Conservation (phyloP, 2,797 vertebrate species). For the Myotis pilosus region DNA sequence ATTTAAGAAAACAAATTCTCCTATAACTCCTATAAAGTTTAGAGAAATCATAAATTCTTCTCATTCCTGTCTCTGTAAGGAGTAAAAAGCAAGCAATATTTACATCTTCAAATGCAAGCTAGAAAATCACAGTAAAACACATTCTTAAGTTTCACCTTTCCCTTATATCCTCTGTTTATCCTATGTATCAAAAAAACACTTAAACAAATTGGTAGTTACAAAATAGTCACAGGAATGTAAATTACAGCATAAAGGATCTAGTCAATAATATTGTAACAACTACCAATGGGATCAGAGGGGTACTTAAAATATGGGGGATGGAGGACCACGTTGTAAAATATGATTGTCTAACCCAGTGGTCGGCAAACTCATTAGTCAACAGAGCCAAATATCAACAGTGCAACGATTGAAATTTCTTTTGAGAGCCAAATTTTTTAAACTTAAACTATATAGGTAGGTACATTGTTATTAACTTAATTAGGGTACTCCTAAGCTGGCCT, state of each 20-base stretch:
- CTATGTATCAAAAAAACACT: neutral
- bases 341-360: neutral
- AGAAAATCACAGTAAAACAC: neutral
- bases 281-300: neutral
- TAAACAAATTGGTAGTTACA: neutral
- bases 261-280: neutral
- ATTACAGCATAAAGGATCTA: neutral
- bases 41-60: neutral
- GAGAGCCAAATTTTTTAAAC: no score
- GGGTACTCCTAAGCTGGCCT: no score
- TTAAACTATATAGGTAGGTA: no score
- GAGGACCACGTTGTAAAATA: neutral
- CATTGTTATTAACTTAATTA: no score
- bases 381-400: no score
- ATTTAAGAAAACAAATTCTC: slow-evolving; percentile 26
- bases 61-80: neutral
- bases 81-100: neutral
- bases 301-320: neutral
- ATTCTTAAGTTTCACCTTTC: neutral
- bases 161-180: neutral
- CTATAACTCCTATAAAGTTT: neutral
- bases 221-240: neutral
- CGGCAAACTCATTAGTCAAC: no score
- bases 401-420: no score
- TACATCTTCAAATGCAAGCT: neutral